These are phyloP conservation scores for Speoplatyrhinus poulsoni DNA, from an alignment of 2,113 vertebrate species.

Conservation along the genomic window DNA sequence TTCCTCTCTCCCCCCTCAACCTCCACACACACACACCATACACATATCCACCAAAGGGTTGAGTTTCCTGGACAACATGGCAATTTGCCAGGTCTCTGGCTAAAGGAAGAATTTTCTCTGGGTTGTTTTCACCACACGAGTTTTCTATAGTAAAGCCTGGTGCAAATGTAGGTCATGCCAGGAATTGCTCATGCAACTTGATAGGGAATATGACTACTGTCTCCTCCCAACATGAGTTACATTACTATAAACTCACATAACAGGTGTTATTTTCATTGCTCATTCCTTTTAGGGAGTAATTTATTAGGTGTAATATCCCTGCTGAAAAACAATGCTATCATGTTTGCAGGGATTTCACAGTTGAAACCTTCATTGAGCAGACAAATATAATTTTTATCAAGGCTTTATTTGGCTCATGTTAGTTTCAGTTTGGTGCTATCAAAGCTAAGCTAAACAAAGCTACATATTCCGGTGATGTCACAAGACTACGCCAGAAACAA, in stretches of 20 bases:
- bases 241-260: neutral
- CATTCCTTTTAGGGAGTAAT: neutral
- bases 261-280: constrained; percentile 9
- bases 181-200: constrained; percentile 40
- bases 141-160: constrained; percentile 27
- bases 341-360: neutral
- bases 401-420: neutral
- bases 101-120: constrained; percentile 19
- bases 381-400: constrained; percentile 17
- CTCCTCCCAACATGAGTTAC: constrained; percentile 16
- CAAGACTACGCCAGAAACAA: constrained; percentile 2
- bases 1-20: neutral
- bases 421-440: constrained; percentile 20
- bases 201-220: constrained; percentile 10
- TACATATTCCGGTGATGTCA: constrained; percentile 14
- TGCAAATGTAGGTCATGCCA: constrained; percentile 62
- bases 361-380: neutral
- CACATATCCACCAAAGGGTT: constrained; percentile 22
- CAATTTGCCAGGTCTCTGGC: constrained; percentile 26
- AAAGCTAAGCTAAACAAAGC: constrained; percentile 21
- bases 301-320: constrained; percentile 6
- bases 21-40: constrained; percentile 5
- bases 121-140: neutral
- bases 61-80: constrained; percentile 56
- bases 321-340: neutral